Conservation (phyloP, 1,140 invertebrate genomes). For the Drosophila orosa region DNA sequence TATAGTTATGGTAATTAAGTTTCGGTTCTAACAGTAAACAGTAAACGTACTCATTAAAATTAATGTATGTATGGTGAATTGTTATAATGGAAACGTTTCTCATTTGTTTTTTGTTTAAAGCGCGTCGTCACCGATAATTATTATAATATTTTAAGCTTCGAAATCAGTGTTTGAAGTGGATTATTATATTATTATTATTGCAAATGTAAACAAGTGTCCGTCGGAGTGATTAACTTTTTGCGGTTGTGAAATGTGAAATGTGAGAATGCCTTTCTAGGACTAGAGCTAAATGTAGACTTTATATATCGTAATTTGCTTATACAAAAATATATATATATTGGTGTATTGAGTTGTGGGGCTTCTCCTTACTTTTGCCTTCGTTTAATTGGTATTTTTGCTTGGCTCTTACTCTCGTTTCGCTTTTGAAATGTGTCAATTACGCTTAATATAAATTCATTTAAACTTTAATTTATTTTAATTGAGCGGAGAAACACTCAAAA, state of each 20-base stretch:
- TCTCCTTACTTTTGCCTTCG: constrained; percentile 31
- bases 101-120: constrained; percentile 44
- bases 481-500: constrained; percentile 64
- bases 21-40: constrained; percentile 51
- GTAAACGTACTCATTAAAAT: constrained; percentile 60
- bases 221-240: constrained; percentile 49
- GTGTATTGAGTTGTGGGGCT: constrained; percentile 29
- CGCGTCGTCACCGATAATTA: constrained; percentile 56
- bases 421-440: constrained; percentile 65
- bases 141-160: constrained; percentile 41
- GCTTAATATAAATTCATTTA: constrained; percentile 21
- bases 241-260: constrained; percentile 36
- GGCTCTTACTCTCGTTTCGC: constrained; percentile 9
- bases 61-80: constrained; percentile 63
- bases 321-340: constrained; percentile 67
- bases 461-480: constrained; percentile 45
- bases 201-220: constrained; percentile 73
- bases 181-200: constrained; percentile 44
- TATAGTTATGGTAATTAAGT: constrained; percentile 68
- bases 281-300: constrained; percentile 64
- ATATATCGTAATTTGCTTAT: constrained; percentile 60
- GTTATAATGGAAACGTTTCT: constrained; percentile 70
- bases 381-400: constrained; percentile 42
- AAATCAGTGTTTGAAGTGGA: constrained; percentile 55
- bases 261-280: constrained; percentile 49